Conservation (phyloP, 1,140 invertebrate genomes). For the Scaptodrosophila lebanonensis region DNA sequence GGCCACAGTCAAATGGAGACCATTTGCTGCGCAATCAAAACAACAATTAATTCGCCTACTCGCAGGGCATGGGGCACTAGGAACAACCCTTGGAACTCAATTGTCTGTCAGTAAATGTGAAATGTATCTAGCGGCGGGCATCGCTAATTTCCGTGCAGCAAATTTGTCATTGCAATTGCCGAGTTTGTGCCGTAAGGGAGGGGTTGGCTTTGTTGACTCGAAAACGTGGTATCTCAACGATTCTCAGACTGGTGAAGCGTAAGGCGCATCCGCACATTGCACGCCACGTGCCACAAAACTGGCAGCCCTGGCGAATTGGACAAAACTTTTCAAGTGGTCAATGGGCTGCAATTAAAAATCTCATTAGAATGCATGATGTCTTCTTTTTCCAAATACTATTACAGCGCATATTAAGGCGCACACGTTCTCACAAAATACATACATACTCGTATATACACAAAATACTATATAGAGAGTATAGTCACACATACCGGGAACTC, state of each 20-base stretch:
- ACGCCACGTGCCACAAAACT: conserved; percentile 49
- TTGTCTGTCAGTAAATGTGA: conserved; percentile 72
- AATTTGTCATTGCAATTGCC: conserved; percentile 62
- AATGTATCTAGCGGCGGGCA: conserved; percentile 65
- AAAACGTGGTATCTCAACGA: conserved; percentile 31
- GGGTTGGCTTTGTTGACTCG: conserved; percentile 32
- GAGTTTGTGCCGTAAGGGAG: not conserved
- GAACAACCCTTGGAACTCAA: conserved; percentile 59
- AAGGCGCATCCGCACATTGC: conserved; percentile 67
- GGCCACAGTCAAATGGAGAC: conserved; percentile 1
- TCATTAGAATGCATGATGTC: conserved; percentile 71
- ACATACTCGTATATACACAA: too few species aligned
- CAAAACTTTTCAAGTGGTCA: conserved; percentile 60
- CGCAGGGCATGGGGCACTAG: not conserved
- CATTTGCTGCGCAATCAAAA: conserved; percentile 63
- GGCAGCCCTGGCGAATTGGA: conserved; percentile 41
- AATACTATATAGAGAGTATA: too few species aligned
- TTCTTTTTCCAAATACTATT: not conserved
- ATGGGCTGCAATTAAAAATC: conserved; percentile 70
- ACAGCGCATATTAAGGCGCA: too few species aligned
- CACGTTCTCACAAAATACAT: too few species aligned
- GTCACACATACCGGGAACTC: conserved; percentile 4
- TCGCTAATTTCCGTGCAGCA: conserved; percentile 68
- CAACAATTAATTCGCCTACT: conserved; percentile 70
- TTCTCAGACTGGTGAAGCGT: conserved; percentile 62